phyloP scores from a whole-genome alignment of 2,888 invertebrate species.

The Drosophila borealis region DNA sequence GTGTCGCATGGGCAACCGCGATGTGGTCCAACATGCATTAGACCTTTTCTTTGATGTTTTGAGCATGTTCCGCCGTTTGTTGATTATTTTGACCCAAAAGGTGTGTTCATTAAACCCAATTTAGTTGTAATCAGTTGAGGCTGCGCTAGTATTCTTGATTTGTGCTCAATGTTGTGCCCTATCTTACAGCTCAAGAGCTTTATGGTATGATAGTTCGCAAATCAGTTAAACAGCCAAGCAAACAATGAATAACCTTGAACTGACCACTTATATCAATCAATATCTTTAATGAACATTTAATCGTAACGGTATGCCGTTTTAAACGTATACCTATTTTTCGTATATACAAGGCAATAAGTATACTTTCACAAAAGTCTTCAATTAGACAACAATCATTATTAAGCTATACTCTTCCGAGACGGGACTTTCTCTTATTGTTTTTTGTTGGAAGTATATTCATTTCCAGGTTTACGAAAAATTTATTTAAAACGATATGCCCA shows the following conservation, averaged over 20 bases:
- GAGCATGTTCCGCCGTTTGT: slow-evolving; percentile 95
- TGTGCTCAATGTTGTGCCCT: slow-evolving; percentile 38
- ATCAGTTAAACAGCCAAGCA: slow-evolving; percentile 16
- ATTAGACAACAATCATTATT: neutral
- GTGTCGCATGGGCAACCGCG: slow-evolving; percentile 94
- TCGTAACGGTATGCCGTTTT: slow-evolving; percentile 61
- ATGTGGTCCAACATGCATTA: slow-evolving; percentile 96
- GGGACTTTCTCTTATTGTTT: slow-evolving; percentile 1
- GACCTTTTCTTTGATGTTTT: slow-evolving; percentile 98
- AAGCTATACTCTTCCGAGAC: neutral
- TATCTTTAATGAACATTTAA: slow-evolving; percentile 29
- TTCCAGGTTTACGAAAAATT: slow-evolving; percentile 51
- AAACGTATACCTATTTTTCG: slow-evolving; percentile 32
- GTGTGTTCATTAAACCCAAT: slow-evolving; percentile 85
- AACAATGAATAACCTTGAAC: slow-evolving; percentile 24
- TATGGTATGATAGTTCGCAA: slow-evolving; percentile 57
- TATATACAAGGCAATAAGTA: slow-evolving; percentile 71
- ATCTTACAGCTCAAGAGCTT: slow-evolving; percentile 71
- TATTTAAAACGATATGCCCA: neutral
- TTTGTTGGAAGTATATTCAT: slow-evolving; percentile 67
- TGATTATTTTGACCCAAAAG: slow-evolving; percentile 96
- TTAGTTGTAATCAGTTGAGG: slow-evolving; percentile 2
- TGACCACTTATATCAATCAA: slow-evolving; percentile 26
- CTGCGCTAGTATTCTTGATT: slow-evolving; percentile 11
- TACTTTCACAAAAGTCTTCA: slow-evolving; percentile 71